A percentile compares a stretch with the other conserved stretches of the same genome.
These are phyloP conservation scores for Murina feae DNA, from an alignment of 2,113 vertebrate species.

Conservation along the genomic window DNA sequence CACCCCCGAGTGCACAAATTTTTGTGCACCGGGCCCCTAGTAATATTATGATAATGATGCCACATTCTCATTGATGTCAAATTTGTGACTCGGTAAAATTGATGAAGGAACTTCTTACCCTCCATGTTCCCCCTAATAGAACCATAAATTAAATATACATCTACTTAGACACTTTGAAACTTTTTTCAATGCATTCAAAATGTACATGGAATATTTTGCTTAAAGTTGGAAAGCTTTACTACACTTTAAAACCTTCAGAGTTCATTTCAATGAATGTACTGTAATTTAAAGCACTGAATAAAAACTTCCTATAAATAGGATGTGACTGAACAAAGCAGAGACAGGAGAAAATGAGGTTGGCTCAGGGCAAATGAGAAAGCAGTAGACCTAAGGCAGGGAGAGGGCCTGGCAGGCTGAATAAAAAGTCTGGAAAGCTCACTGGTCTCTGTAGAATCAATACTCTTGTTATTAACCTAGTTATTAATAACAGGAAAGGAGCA, in stretches of 20 bases:
- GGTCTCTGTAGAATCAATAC: not conserved
- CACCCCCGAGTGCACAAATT: no score
- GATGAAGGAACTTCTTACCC: not conserved
- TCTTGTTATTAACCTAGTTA: no score
- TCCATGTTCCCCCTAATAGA: not conserved
- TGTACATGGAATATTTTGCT: conserved; percentile 36
- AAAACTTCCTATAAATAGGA: not conserved
- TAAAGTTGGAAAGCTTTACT: not conserved
- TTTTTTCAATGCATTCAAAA: conserved; percentile 46
- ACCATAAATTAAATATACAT: conserved; percentile 39
- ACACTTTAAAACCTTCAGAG: conserved; percentile 13
- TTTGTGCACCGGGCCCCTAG: no score
- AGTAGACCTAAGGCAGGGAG: not conserved
- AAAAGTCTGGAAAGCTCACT: not conserved
- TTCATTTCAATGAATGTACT: conserved; percentile 5
- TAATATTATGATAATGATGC: conserved; percentile 31
- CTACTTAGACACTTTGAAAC: not conserved
- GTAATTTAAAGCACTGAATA: conserved; percentile 1
- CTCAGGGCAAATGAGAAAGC: not conserved
- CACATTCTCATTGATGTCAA: not conserved
- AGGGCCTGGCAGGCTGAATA: not conserved
- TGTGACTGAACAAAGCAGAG: not conserved
- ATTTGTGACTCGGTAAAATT: conserved; percentile 32
- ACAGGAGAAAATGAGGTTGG: not conserved
- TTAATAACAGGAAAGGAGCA: no score